phyloP scores from a whole-genome alignment of 1,140 invertebrate species.

The Reticulitermes speratus region DNA sequence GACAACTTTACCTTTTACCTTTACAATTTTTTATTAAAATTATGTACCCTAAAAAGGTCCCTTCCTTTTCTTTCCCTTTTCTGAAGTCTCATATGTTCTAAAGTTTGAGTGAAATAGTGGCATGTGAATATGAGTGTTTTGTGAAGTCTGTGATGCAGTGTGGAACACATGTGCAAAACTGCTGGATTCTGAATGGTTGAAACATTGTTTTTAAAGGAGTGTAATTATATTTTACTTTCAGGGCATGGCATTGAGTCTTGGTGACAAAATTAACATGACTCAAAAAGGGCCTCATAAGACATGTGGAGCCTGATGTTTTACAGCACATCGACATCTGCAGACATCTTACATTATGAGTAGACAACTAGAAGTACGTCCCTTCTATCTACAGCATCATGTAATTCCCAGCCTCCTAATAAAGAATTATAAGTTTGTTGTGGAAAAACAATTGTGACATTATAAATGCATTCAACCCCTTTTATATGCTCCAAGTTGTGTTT shows the following conservation, averaged over 20 bases:
- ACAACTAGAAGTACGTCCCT: too few species aligned
- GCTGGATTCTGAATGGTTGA: neutral
- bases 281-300: conserved; percentile 63
- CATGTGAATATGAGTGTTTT: too few species aligned
- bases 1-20: too few species aligned
- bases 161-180: too few species aligned
- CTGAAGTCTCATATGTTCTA: too few species aligned
- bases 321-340: neutral
- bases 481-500: too few species aligned
- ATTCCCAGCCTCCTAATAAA: neutral
- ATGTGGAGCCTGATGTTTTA: neutral
- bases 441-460: neutral
- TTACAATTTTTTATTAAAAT: too few species aligned
- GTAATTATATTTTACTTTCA: conserved; percentile 48
- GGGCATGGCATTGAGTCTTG: conserved; percentile 96
- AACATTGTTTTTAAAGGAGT: neutral
- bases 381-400: neutral
- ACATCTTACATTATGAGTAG: neutral
- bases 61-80: too few species aligned
- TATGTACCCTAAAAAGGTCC: too few species aligned
- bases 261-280: conserved; percentile 94
- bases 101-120: too few species aligned
- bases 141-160: too few species aligned
- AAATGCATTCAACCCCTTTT: too few species aligned
- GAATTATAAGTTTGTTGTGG: neutral